phyloP scores from a whole-genome alignment of 2,113 vertebrate species.

The Aldabrachelys gigantea region DNA sequence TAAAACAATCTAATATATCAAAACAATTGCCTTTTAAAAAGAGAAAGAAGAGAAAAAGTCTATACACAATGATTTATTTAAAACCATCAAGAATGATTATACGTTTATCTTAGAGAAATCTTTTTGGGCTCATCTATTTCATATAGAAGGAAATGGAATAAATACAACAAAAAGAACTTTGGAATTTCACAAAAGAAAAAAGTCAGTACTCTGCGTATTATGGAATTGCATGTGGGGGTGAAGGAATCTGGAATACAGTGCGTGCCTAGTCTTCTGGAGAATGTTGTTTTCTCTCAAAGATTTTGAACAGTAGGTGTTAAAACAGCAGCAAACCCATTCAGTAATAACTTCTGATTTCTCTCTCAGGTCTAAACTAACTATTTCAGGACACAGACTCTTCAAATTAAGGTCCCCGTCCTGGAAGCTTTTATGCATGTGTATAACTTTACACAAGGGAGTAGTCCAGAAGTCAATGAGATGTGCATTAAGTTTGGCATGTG shows the following conservation, averaged over 20 bases:
- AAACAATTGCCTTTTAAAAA: background rate
- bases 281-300: conserved; percentile 58
- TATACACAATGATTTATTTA: background rate
- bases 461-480: background rate
- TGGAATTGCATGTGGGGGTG: conserved; percentile 64
- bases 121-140: background rate
- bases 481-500: conserved; percentile 10
- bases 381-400: conserved; percentile 27
- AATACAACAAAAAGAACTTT: background rate
- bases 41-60: fast-evolving
- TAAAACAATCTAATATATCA: background rate
- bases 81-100: background rate
- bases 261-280: conserved; percentile 61
- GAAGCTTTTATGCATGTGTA: conserved; percentile 17
- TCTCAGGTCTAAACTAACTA: background rate
- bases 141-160: background rate
- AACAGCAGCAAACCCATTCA: conserved; percentile 19
- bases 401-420: conserved; percentile 8
- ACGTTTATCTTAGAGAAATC: background rate
- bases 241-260: conserved; percentile 73
- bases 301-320: conserved; percentile 53
- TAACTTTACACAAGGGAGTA: conserved; percentile 14
- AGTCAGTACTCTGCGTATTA: conserved; percentile 65
- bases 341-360: conserved; percentile 28
- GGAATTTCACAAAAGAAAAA: conserved; percentile 25